Evolutionary conservation across 2,113 vertebrate species (phyloP).

Genomic region (zebrafish (Danio rerio)): DNA sequence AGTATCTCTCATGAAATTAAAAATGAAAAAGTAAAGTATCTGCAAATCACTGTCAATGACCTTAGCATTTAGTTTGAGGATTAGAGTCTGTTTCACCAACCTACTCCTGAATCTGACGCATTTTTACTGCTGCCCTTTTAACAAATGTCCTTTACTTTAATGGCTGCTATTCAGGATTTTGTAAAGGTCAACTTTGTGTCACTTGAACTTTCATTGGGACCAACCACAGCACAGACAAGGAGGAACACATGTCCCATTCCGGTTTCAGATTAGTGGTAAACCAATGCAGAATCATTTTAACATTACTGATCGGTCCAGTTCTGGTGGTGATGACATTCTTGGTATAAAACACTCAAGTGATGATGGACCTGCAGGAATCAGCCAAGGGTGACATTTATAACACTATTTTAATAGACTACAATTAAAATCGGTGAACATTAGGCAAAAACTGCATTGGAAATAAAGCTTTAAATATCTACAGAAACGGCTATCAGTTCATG

Average conservation of each 20-base stretch:
- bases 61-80: conserved; percentile 17
- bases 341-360: neutral
- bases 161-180: conserved; percentile 30
- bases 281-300: neutral
- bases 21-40: neutral
- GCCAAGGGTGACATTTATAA: too few species aligned
- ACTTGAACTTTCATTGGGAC: conserved; percentile 1
- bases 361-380: neutral
- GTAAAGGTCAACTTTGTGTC: conserved; percentile 35
- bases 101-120: conserved; percentile 4
- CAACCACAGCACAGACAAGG: neutral
- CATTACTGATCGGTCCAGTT: neutral
- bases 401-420: too few species aligned
- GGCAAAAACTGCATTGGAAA: too few species aligned
- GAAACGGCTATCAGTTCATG: neutral
- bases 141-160: conserved; percentile 21
- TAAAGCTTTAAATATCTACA: neutral
- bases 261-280: neutral
- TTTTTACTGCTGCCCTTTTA: conserved; percentile 28
- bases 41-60: neutral
- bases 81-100: neutral
- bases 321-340: neutral
- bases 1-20: neutral
- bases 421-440: too few species aligned
- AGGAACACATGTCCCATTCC: neutral